phyloP scores from a whole-genome alignment of 2,888 invertebrate species.

The Drosophila meridiana region DNA sequence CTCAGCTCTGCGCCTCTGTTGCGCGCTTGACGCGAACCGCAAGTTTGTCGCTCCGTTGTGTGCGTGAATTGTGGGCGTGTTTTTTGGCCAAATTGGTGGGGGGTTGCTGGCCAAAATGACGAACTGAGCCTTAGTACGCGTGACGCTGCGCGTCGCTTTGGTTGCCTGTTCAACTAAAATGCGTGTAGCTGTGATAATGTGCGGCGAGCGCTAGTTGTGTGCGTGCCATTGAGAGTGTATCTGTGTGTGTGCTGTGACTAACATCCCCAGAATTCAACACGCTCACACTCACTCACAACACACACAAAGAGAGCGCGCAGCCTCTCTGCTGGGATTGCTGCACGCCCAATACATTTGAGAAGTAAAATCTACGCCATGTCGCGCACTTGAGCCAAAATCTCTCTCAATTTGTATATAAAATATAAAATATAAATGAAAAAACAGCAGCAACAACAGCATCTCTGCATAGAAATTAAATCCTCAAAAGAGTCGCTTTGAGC shows the following conservation, averaged over 20 bases:
- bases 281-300: background rate
- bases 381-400: slow-evolving; percentile 74
- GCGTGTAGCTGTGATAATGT: slow-evolving; percentile 80
- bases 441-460: background rate
- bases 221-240: slow-evolving; percentile 11
- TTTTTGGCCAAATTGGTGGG: slow-evolving; percentile 6
- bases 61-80: slow-evolving; percentile 45
- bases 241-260: slow-evolving; percentile 33
- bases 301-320: background rate
- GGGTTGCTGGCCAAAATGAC: slow-evolving; percentile 13
- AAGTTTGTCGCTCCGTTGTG: slow-evolving; percentile 62
- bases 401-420: slow-evolving; percentile 39
- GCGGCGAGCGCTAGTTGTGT: slow-evolving; percentile 36
- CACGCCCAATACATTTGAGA: slow-evolving; percentile 82
- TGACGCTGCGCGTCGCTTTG: slow-evolving; percentile 69
- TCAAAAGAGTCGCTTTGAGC: slow-evolving; percentile 24
- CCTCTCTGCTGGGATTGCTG: slow-evolving; percentile 45
- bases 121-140: slow-evolving; percentile 58
- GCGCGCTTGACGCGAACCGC: slow-evolving; percentile 49
- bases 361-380: slow-evolving; percentile 83
- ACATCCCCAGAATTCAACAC: slow-evolving; percentile 35
- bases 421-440: slow-evolving; percentile 7
- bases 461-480: slow-evolving; percentile 37
- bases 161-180: slow-evolving; percentile 79
- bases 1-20: slow-evolving; percentile 59